Evolutionary conservation across 2,797 vertebrate genomes (phyloP), one percentile per base, ranked within the genome.

Genomic region (Gallinago stenura): DNA sequence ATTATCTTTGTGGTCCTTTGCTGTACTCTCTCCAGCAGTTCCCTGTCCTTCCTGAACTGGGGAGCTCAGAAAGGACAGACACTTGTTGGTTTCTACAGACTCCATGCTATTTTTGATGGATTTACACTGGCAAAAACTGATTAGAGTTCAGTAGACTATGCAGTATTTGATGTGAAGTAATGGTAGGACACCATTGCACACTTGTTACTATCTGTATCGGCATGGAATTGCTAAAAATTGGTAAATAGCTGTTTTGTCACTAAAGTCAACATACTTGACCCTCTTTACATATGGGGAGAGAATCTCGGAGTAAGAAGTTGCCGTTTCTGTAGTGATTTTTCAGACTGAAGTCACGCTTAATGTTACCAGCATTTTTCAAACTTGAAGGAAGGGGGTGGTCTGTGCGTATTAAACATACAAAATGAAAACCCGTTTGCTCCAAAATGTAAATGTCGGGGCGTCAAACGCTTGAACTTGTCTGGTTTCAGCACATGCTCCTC

Each of bases 361-460:
- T 1, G 13, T 43, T 68, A 15, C 16, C n/a, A 6, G 50, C 20
- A 0, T 24, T 37, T 51, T 60, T 39, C 19, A 31, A 13, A 16
- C 30, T 0, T 0, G 4, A 28, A 33, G 62, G 33, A 35, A 30
- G 51, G 33, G 58, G 26, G 12, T 51, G 41, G 9, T 43, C 31
- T 6, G 18, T 12, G 1, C 1, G 1, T 61, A 4, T 72, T 58
- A 18, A 12, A 3, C 13, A 3, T 15, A 16, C 0, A 0, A n/a
- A 46, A n/a, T 8, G 24, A 89, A 77, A 75, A 17, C 54, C 35
- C 5, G 0, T 50, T 83, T 70, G 37, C 46, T 82, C 77, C 60
- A 11, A 37, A 33, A n/a, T 9, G 45, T 62, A 66, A 96, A 73
- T 43, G 10, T 0, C 0, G 6, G 31, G 48, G 19, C 0, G 0